Conservation (phyloP, 1,140 invertebrate genomes). For the Amphibalanus amphitrite region DNA sequence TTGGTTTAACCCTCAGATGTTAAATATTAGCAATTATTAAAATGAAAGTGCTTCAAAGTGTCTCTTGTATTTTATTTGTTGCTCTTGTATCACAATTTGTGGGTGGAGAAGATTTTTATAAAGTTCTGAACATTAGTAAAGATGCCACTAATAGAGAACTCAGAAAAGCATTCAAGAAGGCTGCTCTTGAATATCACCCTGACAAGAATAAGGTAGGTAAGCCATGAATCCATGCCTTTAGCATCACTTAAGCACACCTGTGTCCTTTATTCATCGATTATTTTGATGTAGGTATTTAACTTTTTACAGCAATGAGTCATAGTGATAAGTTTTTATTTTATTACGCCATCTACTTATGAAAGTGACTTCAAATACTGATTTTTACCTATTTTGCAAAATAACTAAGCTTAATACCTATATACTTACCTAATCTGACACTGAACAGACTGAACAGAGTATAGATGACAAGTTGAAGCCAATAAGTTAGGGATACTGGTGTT, state of each 20-base stretch:
- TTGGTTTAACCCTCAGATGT: too few relatives aligned
- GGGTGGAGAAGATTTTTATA: constrained; percentile 37
- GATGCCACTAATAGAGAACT: constrained; percentile 55
- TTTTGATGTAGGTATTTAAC: constrained; percentile 4
- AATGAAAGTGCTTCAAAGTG: too few relatives aligned
- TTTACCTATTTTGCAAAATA: too few relatives aligned
- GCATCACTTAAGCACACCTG: constrained; percentile 9
- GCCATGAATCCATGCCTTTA: constrained; percentile 4
- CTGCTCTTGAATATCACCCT: constrained; percentile 60
- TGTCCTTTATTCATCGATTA: constrained; percentile 12
- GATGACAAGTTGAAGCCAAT: too few relatives aligned
- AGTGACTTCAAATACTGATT: constrained; percentile 14
- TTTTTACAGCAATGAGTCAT: constrained; percentile 1
- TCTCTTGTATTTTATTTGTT: too few relatives aligned
- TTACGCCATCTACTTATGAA: constrained; percentile 10
- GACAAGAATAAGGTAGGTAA: constrained; percentile 59
- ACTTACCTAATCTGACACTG: constrained; percentile 9
- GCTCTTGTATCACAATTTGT: constrained; percentile 12
- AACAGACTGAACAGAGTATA: too few relatives aligned
- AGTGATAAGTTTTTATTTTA: constrained; percentile 13
- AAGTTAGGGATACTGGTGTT: too few relatives aligned
- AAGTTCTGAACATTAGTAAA: constrained; percentile 46
- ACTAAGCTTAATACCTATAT: too few relatives aligned
- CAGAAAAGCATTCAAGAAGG: constrained; percentile 58
- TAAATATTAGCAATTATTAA: too few relatives aligned